Evolutionary conservation across 1,140 invertebrate species (phyloP).

Genomic region (Drosophila kurseongensis): DNA sequence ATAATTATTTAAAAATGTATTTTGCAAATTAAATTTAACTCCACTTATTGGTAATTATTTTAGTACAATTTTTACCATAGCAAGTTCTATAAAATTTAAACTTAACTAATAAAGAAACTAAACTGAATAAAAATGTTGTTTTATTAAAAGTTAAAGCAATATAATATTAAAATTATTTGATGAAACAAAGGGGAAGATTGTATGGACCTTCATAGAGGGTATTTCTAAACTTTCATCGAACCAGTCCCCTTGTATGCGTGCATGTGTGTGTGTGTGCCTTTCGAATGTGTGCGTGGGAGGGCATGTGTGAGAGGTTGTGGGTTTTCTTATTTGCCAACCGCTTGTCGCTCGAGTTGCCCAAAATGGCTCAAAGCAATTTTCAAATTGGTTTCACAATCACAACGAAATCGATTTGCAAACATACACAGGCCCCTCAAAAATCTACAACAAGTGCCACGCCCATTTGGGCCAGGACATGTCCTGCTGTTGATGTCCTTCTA

Average conservation of each 20-base stretch:
- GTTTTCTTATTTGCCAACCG: constrained; percentile 53
- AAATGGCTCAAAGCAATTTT: constrained; percentile 78
- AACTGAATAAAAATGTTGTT: too few species aligned
- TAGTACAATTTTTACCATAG: too few species aligned
- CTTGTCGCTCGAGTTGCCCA: constrained; percentile 61
- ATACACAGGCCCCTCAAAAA: constrained; percentile 6
- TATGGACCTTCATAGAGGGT: too few species aligned
- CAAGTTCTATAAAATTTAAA: too few species aligned
- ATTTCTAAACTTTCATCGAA: background rate
- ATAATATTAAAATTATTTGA: too few species aligned
- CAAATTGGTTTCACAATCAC: constrained; percentile 77
- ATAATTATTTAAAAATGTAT: background rate
- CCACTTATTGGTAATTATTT: background rate
- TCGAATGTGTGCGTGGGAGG: constrained; percentile 9
- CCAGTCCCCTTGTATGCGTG: background rate
- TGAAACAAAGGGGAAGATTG: too few species aligned
- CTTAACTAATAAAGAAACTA: too few species aligned
- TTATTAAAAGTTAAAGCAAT: too few species aligned
- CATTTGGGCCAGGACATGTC: constrained; percentile 1
- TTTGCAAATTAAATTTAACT: background rate
- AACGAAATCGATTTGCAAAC: constrained; percentile 76
- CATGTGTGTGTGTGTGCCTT: background rate
- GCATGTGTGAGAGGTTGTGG: constrained; percentile 14
- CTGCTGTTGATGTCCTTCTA: constrained; percentile 42
- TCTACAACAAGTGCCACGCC: constrained; percentile 16